Evolutionary conservation across 1,140 invertebrate genomes (phyloP), one percentile per base, ranked within the genome.

Genomic region (Zophobas morio): DNA sequence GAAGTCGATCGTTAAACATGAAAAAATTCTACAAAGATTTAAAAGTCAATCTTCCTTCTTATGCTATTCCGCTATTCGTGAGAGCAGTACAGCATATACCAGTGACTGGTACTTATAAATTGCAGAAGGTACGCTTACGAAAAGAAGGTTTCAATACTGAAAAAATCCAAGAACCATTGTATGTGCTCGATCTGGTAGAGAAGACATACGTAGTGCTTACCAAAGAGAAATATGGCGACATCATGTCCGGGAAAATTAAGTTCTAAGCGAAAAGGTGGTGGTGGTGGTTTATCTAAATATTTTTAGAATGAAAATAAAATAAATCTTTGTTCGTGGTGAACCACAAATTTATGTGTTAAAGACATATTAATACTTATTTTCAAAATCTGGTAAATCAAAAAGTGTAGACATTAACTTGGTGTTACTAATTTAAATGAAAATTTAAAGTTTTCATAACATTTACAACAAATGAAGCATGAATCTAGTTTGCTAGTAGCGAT

Each of bases 51-150:
- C 87, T 99, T 8, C 96, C 97, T 1, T 75, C 89, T 0, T 99
- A 97, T 85, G 95, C 98, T 0, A 88, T 93, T 56, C 98, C 98
- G 0, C 82, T 98, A 1, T 99, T 99, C 87, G 84, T 99, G n/a
- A 88, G 97, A 72, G 88, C 98, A 36, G 85, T 97, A 33, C 89
- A 92, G 36, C 87, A 92, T 83, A 88, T 97, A 34, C 94, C 96
- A 0, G 89, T 95, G 54, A 99, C 97, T 56, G 95, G 94, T 6
- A 98, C 97, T 0, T 98, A 95, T 84, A 99, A 99, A 86, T 85
- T 98, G 77, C 95, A 94, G 83, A 99, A 99, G 85, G 90, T 90
- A 8, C 92, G 96, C 82, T 87, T 98, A 8, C 92, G 95, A 83
- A 87, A 87, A 80, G 94, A 98, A 82, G 95, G 92, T 0, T 98